Percentiles rank a stretch among this genome's conserved stretches.
These are phyloP conservation scores for Drosophila tsacasi DNA, from an alignment of 1,140 invertebrate genomes.

Conservation along the genomic window DNA sequence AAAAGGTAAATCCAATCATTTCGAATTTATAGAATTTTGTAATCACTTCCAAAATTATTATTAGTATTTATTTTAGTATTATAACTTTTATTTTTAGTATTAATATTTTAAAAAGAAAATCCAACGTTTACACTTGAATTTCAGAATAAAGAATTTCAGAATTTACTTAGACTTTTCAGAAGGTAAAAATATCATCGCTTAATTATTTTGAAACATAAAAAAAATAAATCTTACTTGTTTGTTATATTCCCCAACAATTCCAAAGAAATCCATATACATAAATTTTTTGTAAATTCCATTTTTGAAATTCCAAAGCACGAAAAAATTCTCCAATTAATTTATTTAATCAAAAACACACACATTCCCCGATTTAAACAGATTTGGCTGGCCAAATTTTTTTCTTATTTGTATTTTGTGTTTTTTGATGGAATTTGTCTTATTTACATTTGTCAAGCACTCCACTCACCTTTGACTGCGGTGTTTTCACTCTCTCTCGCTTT, in stretches of 20 bases:
- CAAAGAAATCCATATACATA: not conserved
- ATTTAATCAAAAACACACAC: constrained; percentile 3
- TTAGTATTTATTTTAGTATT: too few relatives aligned
- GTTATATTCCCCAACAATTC: not conserved
- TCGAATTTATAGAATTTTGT: not conserved
- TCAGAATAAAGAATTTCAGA: not conserved
- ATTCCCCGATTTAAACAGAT: constrained; percentile 5
- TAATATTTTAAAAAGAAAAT: not conserved
- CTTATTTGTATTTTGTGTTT: constrained; percentile 1
- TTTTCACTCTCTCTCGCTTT: constrained; percentile 26
- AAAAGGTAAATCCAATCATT: not conserved
- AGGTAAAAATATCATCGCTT: not conserved
- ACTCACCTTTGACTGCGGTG: constrained; percentile 59
- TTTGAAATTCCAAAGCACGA: not conserved
- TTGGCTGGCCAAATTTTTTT: constrained; percentile 1
- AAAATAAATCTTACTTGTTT: not conserved
- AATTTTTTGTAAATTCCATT: not conserved
- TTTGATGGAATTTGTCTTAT: constrained; percentile 29
- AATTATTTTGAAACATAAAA: not conserved
- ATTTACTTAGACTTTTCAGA: not conserved
- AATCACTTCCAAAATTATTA: not conserved
- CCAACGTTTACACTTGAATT: not conserved
- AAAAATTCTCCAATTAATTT: not conserved
- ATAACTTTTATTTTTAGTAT: not conserved
- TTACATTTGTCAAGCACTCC: constrained; percentile 51